Percentiles rank a stretch among this genome's conserved stretches.
Evolutionary conservation across 2,113 vertebrate species (phyloP).

Genomic region (Geococcyx californianus): DNA sequence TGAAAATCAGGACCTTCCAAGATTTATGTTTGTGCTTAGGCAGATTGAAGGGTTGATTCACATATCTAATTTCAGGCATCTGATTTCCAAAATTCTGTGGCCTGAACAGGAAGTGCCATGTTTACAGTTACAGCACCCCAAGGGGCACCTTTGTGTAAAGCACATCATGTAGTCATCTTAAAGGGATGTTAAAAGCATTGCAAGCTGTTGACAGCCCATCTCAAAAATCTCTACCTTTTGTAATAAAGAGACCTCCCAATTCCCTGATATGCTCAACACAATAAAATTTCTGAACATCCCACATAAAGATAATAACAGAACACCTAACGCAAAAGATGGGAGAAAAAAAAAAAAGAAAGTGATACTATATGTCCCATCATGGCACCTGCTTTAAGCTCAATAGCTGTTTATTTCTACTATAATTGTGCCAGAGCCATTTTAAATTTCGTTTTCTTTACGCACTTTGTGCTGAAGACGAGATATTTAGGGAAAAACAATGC

Average conservation of each 20-base stretch:
- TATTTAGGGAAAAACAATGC: constrained; percentile 30
- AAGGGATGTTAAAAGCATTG: not conserved
- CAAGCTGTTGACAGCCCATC: not conserved
- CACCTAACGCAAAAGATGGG: not conserved
- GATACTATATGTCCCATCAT: not conserved
- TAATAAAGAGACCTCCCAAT: constrained; percentile 16
- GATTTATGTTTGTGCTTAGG: not conserved
- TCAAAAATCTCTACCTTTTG: constrained; percentile 9
- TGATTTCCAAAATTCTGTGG: not conserved
- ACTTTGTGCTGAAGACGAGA: not conserved
- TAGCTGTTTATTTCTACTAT: constrained; percentile 13
- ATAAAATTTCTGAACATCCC: constrained; percentile 10
- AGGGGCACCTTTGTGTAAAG: not conserved
- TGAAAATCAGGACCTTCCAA: not conserved
- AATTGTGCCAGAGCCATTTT: constrained; percentile 5
- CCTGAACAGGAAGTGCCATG: not conserved
- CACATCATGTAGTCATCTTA: not conserved
- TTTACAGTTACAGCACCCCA: not conserved
- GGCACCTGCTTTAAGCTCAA: constrained; percentile 19
- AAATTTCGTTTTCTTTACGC: constrained; percentile 3
- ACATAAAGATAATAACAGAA: not conserved
- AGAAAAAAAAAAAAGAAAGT: not conserved
- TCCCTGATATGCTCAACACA: constrained; percentile 11
- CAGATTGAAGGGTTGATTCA: not conserved
- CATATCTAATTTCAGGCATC: not conserved